phyloP scores from a whole-genome alignment of 1,140 invertebrate genomes.

The Acromyrmex charruanus region DNA sequence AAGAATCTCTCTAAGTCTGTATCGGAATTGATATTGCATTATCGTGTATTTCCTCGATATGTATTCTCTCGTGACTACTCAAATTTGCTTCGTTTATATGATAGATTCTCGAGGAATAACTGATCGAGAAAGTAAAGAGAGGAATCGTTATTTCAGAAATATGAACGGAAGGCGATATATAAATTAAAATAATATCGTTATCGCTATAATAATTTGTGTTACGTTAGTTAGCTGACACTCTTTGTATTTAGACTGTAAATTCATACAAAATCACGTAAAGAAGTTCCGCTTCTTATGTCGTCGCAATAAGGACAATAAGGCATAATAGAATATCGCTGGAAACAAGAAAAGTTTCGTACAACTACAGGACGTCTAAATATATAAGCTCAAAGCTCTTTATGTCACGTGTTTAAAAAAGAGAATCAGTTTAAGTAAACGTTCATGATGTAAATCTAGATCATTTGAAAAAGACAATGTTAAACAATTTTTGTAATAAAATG shows the following conservation, averaged over 20 bases:
- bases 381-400: background rate
- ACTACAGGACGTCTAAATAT: background rate
- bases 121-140: background rate
- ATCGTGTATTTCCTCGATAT: background rate
- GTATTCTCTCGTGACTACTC: background rate
- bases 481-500: too few species aligned
- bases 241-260: background rate
- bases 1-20: background rate
- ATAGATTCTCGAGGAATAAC: background rate
- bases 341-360: slow-evolving; percentile 31
- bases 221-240: slow-evolving; percentile 18
- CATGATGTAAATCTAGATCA: too few species aligned
- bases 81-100: slow-evolving; percentile 33
- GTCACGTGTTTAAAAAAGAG: background rate
- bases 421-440: too few species aligned
- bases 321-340: slow-evolving; percentile 14
- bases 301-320: slow-evolving; percentile 34
- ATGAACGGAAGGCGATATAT: slow-evolving; percentile 40
- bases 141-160: slow-evolving; percentile 54
- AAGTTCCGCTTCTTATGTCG: slow-evolving; percentile 32
- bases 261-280: background rate
- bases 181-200: slow-evolving; percentile 54
- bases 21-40: slow-evolving; percentile 26
- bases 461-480: too few species aligned
- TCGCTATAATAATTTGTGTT: slow-evolving; percentile 44